These are phyloP conservation scores for Pyrgilauda ruficollis DNA, from an alignment of 2,113 vertebrate species.

Conservation along the genomic window DNA sequence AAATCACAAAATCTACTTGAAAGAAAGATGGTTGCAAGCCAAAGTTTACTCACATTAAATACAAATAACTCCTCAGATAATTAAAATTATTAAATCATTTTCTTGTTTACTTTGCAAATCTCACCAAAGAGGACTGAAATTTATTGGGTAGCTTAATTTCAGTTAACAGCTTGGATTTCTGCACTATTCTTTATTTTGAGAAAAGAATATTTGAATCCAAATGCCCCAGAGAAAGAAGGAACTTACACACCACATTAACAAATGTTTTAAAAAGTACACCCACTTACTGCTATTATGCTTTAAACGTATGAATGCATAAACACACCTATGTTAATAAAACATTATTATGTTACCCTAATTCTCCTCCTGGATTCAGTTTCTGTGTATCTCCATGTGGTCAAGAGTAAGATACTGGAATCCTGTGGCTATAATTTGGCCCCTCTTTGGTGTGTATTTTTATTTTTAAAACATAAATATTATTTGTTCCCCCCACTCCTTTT, in stretches of 20 bases:
- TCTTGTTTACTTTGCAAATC: neutral
- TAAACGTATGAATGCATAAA: neutral
- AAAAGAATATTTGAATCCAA: neutral
- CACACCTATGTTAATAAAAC: neutral
- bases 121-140: neutral
- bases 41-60: neutral
- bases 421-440: neutral
- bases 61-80: neutral
- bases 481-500: rapidly evolving
- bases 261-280: neutral
- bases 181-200: neutral
- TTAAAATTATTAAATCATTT: neutral
- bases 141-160: neutral
- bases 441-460: neutral
- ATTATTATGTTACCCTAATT: neutral
- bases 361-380: neutral
- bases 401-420: neutral
- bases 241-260: neutral
- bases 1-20: neutral
- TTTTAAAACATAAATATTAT: neutral
- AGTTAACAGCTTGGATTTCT: neutral
- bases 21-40: neutral
- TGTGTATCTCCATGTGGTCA: rapidly evolving
- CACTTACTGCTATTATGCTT: neutral
- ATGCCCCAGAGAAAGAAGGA: neutral